Evolutionary conservation across 1,140 invertebrate species (phyloP).

Genomic region (Protaetia brevitarsis): DNA sequence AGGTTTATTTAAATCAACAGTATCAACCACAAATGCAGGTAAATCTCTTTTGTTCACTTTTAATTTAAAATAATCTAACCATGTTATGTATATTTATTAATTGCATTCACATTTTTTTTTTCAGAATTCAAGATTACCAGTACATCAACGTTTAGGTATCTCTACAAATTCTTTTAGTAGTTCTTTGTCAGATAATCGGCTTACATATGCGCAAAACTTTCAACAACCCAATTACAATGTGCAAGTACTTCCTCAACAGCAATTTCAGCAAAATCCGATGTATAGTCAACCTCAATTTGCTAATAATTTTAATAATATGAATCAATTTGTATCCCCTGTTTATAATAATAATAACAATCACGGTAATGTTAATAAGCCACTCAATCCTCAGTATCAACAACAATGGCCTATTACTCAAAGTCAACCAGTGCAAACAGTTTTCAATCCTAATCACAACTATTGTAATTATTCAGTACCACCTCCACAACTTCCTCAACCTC

Average conservation of each 20-base stretch:
- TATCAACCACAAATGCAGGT: neutral
- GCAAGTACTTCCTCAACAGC: neutral
- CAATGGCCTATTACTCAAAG: neutral
- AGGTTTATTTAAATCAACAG: neutral
- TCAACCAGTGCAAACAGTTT: neutral
- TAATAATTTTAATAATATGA: neutral
- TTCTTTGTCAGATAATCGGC: neutral
- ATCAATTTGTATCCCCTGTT: neutral
- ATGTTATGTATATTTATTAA: neutral
- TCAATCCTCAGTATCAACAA: neutral
- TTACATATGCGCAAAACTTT: neutral
- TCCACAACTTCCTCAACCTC: slow-evolving; percentile 2
- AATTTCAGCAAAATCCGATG: neutral
- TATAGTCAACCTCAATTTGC: neutral
- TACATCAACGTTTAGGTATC: slow-evolving; percentile 13
- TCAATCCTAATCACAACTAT: neutral
- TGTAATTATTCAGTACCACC: neutral
- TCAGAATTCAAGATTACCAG: slow-evolving; percentile 5
- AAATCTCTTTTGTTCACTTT: no score
- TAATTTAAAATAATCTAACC: neutral
- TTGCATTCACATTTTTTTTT: neutral
- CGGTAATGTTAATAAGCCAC: neutral
- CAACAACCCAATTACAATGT: slow-evolving; percentile 16
- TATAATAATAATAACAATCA: neutral
- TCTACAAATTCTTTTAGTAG: neutral